phyloP scores from a whole-genome alignment of 2,113 vertebrate genomes.

The Rhinolophus ferrumequinum region DNA sequence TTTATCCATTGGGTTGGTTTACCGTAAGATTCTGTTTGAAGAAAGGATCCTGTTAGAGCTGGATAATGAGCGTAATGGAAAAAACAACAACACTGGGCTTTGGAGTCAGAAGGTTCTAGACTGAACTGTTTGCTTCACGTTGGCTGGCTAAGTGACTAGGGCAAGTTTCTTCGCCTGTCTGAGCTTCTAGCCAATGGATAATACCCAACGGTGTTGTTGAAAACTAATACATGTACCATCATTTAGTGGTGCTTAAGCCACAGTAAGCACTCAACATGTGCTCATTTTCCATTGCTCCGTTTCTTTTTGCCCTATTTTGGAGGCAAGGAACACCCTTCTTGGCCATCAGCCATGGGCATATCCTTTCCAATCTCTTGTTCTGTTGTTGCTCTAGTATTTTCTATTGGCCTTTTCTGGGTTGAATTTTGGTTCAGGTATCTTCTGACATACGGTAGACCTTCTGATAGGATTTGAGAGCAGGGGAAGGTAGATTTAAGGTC shows the following conservation, averaged over 20 bases:
- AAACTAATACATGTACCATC: neutral
- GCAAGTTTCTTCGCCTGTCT: neutral
- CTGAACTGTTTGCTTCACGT: neutral
- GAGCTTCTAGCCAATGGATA: neutral
- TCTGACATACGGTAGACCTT: neutral
- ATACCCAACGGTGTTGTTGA: neutral
- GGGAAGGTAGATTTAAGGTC: neutral
- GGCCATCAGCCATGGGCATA: accelerated
- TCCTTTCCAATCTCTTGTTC: neutral
- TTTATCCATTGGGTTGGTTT: neutral
- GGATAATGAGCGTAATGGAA: neutral
- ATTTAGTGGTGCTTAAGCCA: neutral
- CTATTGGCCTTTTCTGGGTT: neutral
- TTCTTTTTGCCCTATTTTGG: neutral
- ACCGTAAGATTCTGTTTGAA: neutral
- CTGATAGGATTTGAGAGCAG: neutral
- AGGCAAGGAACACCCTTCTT: neutral
- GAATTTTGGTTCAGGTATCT: neutral
- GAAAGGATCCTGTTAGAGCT: neutral
- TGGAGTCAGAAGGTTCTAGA: neutral
- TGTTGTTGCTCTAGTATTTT: neutral
- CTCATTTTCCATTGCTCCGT: neutral
- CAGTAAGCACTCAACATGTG: neutral
- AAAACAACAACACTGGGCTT: neutral
- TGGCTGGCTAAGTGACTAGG: neutral